Evolutionary conservation across 2,797 vertebrate species (phyloP), one percentile per base, ranked within the genome.

Genomic region (Kryptolebias ocellatus): DNA sequence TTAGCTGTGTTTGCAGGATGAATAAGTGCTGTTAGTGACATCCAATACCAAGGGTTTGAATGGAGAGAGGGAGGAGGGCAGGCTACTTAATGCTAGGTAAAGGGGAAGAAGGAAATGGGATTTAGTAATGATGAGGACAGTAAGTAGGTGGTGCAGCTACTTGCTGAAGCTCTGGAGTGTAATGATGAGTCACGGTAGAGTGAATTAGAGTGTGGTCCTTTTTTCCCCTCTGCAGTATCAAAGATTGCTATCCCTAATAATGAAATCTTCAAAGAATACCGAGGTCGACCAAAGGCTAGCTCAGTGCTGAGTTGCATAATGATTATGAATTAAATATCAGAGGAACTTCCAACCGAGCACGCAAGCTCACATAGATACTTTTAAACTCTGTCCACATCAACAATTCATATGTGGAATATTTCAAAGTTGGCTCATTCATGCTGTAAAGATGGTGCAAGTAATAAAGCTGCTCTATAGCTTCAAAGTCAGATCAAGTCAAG

Each of bases 1-100:
- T 76, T 54, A 59, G 72, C 85, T 71, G 67, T 72, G 31, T 64
- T 42, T 84, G 84, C 84, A 89, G 90, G 87, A 86, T 60, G 86
- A 90, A 89, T 94, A 93, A 93, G 86, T 90, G 79, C 89, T 95
- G 92, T 94, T 95, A 93, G 79, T 87, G 93, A 93, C 93, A 94
- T 72, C 81, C 10, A 83, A 95, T 92, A 93, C 87, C 82, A 34
- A 64, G 57, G 71, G 61, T 73, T 83, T 80, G 79, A 82, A 76
- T 16, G 42, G 70, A 60, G 70, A 73, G 56, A 76, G 68, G 74
- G 78, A 76, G 80, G 76, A 83, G 78, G 80, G 68, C 72, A 2
- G 29, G 75, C 87, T 81, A 71, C 83, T 90, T 90, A 90, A 83
- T 79, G 85, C 81, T 79, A 90, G 90, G 91, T 84, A 77, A 81